Evolutionary conservation across 2,888 invertebrate species (phyloP).

Genomic region (Panzeria rudis): DNA sequence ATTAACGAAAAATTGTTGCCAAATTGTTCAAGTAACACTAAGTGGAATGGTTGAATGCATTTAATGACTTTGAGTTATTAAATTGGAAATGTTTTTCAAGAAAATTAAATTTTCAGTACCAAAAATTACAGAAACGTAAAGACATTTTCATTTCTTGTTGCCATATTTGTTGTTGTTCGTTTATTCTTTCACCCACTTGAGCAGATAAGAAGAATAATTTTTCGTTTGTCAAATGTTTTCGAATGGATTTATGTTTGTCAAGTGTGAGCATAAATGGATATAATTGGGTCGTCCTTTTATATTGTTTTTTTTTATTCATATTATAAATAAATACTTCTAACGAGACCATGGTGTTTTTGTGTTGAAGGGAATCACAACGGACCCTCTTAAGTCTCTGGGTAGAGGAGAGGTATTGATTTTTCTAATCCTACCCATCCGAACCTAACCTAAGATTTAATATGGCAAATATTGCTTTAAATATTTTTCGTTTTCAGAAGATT

Average conservation of each 20-base stretch:
- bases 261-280: slow-evolving; percentile 13
- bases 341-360: too few species aligned
- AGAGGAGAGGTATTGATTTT: too few species aligned
- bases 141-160: slow-evolving; percentile 20
- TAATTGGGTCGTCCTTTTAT: neutral
- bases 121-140: neutral
- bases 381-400: too few species aligned
- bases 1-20: slow-evolving; percentile 32
- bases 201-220: slow-evolving; percentile 33
- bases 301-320: neutral
- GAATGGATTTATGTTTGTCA: slow-evolving; percentile 50
- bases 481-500: too few species aligned
- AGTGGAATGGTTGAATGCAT: slow-evolving; percentile 57
- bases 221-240: slow-evolving; percentile 29
- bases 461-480: too few species aligned
- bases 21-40: slow-evolving; percentile 51
- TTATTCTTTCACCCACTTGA: slow-evolving; percentile 48
- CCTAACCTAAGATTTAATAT: too few species aligned
- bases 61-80: slow-evolving; percentile 61
- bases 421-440: too few species aligned
- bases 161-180: neutral
- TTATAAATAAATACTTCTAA: neutral
- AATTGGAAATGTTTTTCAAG: slow-evolving; percentile 54
- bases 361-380: too few species aligned
- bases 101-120: slow-evolving; percentile 20